A percentile compares a stretch with the other conserved stretches of the same genome.
phyloP scores from a whole-genome alignment of 2,113 vertebrate species.

The Antechinus stuartii region DNA sequence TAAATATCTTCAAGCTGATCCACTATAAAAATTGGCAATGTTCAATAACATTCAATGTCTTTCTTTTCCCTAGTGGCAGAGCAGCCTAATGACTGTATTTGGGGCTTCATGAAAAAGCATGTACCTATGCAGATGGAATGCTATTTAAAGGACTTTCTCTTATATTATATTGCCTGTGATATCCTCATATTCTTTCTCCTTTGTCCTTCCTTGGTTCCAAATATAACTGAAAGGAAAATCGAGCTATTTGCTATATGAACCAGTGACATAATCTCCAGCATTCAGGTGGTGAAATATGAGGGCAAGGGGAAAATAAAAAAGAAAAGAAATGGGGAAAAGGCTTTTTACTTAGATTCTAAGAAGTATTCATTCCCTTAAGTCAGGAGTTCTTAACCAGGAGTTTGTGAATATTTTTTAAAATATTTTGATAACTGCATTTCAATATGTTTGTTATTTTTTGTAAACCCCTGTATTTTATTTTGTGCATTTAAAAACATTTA shows the following conservation, averaged over 20 bases:
- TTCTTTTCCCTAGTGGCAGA: conserved; percentile 77
- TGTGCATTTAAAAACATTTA: neutral
- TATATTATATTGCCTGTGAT: conserved; percentile 81
- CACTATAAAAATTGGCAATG: conserved; percentile 86
- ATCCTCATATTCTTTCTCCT: conserved; percentile 79
- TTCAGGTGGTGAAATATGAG: conserved; percentile 57
- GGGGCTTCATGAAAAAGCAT: conserved; percentile 78
- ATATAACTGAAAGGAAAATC: conserved; percentile 74
- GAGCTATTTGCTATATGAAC: conserved; percentile 64
- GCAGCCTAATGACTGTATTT: conserved; percentile 78
- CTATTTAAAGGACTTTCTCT: conserved; percentile 81
- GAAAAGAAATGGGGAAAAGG: conserved; percentile 53
- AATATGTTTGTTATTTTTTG: neutral
- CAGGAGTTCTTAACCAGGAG: neutral
- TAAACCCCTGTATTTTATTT: neutral
- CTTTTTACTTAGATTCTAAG: conserved; percentile 58
- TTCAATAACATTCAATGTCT: conserved; percentile 84
- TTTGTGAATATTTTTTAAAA: neutral
- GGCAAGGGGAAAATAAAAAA: conserved; percentile 20
- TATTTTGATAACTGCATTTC: neutral
- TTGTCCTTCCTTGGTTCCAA: conserved; percentile 77
- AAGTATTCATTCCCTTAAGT: neutral
- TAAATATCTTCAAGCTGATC: conserved; percentile 89
- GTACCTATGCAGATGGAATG: conserved; percentile 81
- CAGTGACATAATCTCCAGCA: conserved; percentile 63